phyloP scores from a whole-genome alignment of 2,888 invertebrate genomes.

The Psylliodes chrysocephalus region DNA sequence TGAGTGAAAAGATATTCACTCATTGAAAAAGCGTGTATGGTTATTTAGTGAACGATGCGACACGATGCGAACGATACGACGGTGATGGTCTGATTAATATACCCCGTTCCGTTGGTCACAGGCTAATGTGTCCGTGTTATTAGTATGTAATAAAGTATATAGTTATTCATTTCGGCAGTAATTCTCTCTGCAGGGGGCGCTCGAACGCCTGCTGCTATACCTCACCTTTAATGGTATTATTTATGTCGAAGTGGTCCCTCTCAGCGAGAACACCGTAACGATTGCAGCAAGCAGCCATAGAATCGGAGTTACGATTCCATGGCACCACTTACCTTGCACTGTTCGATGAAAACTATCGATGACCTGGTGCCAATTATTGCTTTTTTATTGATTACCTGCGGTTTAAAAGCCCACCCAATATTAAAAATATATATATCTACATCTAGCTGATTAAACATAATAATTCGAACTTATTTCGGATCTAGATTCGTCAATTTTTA shows the following conservation, averaged over 20 bases:
- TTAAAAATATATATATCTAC: not conserved
- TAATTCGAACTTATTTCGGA: no score
- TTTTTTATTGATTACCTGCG: slow-evolving; percentile 39
- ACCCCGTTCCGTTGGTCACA: slow-evolving; percentile 57
- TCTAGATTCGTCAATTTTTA: no score
- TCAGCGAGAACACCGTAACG: slow-evolving; percentile 55
- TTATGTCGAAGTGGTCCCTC: slow-evolving; percentile 62
- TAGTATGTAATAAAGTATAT: slow-evolving; percentile 66
- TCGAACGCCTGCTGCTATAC: slow-evolving; percentile 63
- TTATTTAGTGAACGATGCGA: slow-evolving; percentile 45
- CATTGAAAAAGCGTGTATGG: slow-evolving; percentile 44
- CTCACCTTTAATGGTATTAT: slow-evolving; percentile 67
- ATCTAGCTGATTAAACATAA: no score
- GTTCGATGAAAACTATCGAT: slow-evolving; percentile 43
- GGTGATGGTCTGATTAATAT: slow-evolving; percentile 57
- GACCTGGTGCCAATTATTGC: slow-evolving; percentile 41
- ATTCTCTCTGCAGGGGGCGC: slow-evolving; percentile 63
- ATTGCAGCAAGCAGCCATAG: slow-evolving; percentile 32
- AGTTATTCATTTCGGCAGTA: slow-evolving; percentile 66
- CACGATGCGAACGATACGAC: slow-evolving; percentile 44
- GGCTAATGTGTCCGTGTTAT: slow-evolving; percentile 64
- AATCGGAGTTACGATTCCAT: slow-evolving; percentile 31
- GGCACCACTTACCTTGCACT: slow-evolving; percentile 35
- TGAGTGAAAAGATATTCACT: slow-evolving; percentile 38
- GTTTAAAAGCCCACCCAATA: slow-evolving; percentile 17